Evolutionary conservation across 2,113 vertebrate species (phyloP).

Genomic region (Motacilla alba): DNA sequence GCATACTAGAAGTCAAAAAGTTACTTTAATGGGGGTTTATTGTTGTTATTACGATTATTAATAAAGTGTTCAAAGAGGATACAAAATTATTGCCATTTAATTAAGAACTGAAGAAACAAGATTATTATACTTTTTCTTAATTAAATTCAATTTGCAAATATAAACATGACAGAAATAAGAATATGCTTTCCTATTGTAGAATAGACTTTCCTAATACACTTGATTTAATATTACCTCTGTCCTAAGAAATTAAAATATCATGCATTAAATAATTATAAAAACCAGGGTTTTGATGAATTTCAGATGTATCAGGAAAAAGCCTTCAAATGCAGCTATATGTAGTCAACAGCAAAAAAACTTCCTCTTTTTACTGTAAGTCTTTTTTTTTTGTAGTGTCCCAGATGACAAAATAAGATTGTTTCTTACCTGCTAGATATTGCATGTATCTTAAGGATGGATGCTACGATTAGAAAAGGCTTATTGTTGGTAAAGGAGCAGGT

Average conservation of each 20-base stretch:
- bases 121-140: background rate
- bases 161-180: background rate
- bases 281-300: fast-evolving
- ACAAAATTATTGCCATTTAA: background rate
- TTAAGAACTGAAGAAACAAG: background rate
- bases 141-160: background rate
- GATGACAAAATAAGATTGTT: background rate
- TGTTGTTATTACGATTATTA: background rate
- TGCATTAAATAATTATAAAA: background rate
- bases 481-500: background rate
- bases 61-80: background rate
- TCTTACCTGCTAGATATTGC: background rate
- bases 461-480: background rate
- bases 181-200: background rate
- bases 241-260: background rate
- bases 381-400: background rate
- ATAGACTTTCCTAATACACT: background rate
- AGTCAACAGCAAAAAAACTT: background rate
- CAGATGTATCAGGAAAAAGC: background rate
- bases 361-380: background rate
- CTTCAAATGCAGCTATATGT: background rate
- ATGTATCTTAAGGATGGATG: background rate
- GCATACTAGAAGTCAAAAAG: background rate
- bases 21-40: background rate
- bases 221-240: background rate